These are phyloP conservation scores for Mechanitis messenoides DNA, from an alignment of 2,888 invertebrate species.

Conservation along the genomic window DNA sequence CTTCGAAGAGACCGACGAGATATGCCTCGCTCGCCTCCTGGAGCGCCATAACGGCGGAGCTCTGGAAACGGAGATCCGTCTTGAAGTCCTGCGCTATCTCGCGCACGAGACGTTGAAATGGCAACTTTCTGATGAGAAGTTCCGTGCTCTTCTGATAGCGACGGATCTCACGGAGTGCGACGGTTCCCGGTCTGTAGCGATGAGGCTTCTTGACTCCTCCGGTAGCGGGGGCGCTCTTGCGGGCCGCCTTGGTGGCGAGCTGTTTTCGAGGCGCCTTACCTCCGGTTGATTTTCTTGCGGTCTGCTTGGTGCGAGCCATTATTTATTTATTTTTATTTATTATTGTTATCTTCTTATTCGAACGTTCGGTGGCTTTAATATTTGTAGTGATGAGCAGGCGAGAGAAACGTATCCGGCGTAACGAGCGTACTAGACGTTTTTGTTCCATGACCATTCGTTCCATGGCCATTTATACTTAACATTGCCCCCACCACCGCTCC, in stretches of 20 bases:
- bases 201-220: constrained; percentile 85
- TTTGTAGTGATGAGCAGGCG: no score
- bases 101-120: constrained; percentile 92
- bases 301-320: constrained; percentile 53
- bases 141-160: constrained; percentile 90
- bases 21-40: constrained; percentile 94
- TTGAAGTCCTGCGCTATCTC: constrained; percentile 98
- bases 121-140: constrained; percentile 84
- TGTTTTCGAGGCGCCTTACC: no score
- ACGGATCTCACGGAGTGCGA: constrained; percentile 82
- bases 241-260: constrained; percentile 79
- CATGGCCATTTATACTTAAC: no score
- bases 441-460: no score
- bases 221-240: constrained; percentile 83
- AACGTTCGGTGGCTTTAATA: no score
- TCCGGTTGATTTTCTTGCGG: neutral
- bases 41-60: constrained; percentile 93
- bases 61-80: constrained; percentile 94
- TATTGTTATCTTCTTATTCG: no score
- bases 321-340: no score
- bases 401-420: no score
- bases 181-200: constrained; percentile 81
- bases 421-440: no score
- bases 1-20: constrained; percentile 95
- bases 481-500: no score